Evolutionary conservation across 2,113 vertebrate species (phyloP).

Genomic region (Elephantulus edwardii): DNA sequence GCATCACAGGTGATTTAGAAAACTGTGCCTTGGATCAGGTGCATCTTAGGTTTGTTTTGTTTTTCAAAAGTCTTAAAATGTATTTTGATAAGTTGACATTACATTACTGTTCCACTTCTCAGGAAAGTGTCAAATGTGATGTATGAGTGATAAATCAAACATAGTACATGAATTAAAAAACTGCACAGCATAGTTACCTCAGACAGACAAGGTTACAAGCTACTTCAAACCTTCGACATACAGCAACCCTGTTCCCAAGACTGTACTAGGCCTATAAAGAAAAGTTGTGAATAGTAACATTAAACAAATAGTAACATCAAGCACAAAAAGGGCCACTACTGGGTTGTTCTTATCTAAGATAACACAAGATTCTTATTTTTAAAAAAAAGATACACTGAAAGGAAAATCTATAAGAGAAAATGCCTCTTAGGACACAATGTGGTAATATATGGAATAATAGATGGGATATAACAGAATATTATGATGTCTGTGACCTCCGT

Average conservation of each 20-base stretch:
- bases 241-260: conserved; percentile 83
- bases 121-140: conserved; percentile 82
- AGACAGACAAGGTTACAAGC: conserved; percentile 83
- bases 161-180: conserved; percentile 83
- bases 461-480: too few relatives aligned
- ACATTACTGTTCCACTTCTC: conserved; percentile 85
- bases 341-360: conserved; percentile 79
- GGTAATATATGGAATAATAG: conserved; percentile 68
- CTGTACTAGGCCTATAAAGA: conserved; percentile 84
- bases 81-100: conserved; percentile 87
- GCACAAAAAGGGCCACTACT: conserved; percentile 69
- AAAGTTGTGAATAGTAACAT: conserved; percentile 82
- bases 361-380: conserved; percentile 78
- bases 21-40: too few relatives aligned
- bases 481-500: too few relatives aligned
- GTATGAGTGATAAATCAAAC: conserved; percentile 84
- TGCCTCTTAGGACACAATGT: conserved; percentile 75
- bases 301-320: too few relatives aligned
- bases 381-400: conserved; percentile 72
- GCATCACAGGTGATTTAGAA: too few relatives aligned
- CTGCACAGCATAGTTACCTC: conserved; percentile 85
- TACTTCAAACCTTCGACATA: conserved; percentile 82
- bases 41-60: too few relatives aligned
- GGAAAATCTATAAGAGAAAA: conserved; percentile 78
- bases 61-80: conserved; percentile 89